Conservation (phyloP, 2,797 vertebrate genomes). For the Smutsia temminckii region DNA sequence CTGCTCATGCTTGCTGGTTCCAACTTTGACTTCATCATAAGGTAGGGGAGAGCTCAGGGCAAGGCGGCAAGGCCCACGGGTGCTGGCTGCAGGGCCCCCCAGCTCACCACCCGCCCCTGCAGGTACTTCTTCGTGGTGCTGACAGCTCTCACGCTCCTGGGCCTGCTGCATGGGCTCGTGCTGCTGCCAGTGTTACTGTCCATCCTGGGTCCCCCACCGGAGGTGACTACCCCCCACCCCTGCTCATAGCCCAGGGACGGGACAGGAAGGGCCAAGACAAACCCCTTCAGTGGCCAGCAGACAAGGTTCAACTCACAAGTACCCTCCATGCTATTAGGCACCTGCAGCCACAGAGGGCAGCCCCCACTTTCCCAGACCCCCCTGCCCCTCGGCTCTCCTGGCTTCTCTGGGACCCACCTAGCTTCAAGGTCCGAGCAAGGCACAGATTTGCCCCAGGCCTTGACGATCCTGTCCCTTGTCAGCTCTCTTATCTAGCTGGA, state of each 20-base stretch:
- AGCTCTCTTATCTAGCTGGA: constrained; percentile 89
- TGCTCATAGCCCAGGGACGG: background rate
- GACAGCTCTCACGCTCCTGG: constrained; percentile 94
- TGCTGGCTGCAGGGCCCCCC: background rate
- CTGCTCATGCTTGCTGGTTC: constrained; percentile 98
- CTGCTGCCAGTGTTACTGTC: constrained; percentile 96
- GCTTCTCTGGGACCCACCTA: constrained; percentile 85
- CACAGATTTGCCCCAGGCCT: constrained; percentile 85
- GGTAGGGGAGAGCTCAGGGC: constrained; percentile 84
- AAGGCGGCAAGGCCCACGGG: background rate
- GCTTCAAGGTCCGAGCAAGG: constrained; percentile 83
- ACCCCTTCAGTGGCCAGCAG: background rate
- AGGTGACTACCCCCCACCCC: constrained; percentile 81
- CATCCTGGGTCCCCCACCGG: constrained; percentile 94
- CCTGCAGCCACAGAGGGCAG: constrained; percentile 82
- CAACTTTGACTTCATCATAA: constrained; percentile 98
- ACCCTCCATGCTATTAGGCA: constrained; percentile 48
- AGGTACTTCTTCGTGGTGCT: constrained; percentile 98
- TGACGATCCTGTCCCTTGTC: constrained; percentile 83
- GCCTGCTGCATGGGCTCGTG: constrained; percentile 95
- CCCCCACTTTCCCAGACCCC: constrained; percentile 84
- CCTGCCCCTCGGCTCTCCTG: constrained; percentile 87
- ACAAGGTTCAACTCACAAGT: background rate
- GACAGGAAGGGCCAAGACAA: background rate
- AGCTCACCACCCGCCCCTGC: background rate